phyloP scores from a whole-genome alignment of 1,140 invertebrate species.

The Bombus confusus region DNA sequence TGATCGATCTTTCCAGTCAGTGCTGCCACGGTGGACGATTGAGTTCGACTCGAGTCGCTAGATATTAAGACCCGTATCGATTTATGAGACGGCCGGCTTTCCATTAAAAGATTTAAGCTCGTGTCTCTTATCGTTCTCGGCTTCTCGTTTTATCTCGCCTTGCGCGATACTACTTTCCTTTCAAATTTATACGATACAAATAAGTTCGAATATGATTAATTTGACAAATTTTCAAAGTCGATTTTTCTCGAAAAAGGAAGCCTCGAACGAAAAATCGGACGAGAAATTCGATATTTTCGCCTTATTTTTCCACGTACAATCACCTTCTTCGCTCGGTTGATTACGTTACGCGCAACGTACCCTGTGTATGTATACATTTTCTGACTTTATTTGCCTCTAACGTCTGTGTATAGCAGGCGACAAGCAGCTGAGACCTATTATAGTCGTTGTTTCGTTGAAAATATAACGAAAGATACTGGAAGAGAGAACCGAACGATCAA shows the following conservation, averaged over 20 bases:
- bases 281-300: too few relatives aligned
- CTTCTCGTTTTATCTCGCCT: not conserved
- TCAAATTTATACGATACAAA: too few relatives aligned
- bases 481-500: not conserved
- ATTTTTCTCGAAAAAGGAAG: too few relatives aligned
- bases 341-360: too few relatives aligned
- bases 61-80: slow-evolving; percentile 58
- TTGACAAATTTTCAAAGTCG: too few relatives aligned
- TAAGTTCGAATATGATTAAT: too few relatives aligned
- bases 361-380: too few relatives aligned
- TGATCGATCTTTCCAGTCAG: slow-evolving; percentile 61
- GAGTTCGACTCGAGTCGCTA: slow-evolving; percentile 38
- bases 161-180: not conserved
- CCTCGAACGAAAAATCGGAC: too few relatives aligned
- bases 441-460: not conserved
- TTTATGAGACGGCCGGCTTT: slow-evolving; percentile 40
- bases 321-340: too few relatives aligned
- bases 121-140: not conserved
- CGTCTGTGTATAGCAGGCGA: too few relatives aligned
- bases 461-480: not conserved
- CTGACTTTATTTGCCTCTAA: too few relatives aligned
- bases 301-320: too few relatives aligned
- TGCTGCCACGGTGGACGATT: slow-evolving; percentile 36
- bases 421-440: not conserved
- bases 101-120: slow-evolving; percentile 33